Percentiles rank a stretch among this genome's conserved stretches.
These are phyloP conservation scores for Solea solea DNA, from an alignment of 2,113 vertebrate genomes.

Conservation along the genomic window DNA sequence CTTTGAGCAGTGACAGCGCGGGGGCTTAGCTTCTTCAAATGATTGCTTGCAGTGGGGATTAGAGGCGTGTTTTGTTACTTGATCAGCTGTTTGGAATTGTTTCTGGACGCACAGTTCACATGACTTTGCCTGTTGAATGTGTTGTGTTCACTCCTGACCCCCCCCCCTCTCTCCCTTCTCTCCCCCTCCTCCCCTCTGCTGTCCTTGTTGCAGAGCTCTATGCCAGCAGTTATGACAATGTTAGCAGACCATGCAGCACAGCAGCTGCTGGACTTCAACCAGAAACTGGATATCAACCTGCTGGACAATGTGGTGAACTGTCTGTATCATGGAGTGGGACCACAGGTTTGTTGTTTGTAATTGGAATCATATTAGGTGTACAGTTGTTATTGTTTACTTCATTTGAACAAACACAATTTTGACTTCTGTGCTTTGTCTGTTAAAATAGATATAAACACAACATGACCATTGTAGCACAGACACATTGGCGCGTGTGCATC, in stretches of 20 bases:
- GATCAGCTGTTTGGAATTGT: slow-evolving; percentile 73
- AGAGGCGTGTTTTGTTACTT: slow-evolving; percentile 33
- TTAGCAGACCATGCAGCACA: slow-evolving; percentile 99
- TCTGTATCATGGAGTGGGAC: slow-evolving; percentile 98
- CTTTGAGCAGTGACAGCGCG: slow-evolving; percentile 24
- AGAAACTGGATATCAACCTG: slow-evolving; percentile 99
- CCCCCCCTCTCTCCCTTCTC: slow-evolving; percentile 40
- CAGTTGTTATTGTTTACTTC: background rate
- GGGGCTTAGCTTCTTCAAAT: slow-evolving; percentile 35
- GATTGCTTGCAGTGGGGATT: slow-evolving; percentile 32
- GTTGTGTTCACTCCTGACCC: slow-evolving; percentile 59
- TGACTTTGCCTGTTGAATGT: slow-evolving; percentile 73
- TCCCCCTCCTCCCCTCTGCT: slow-evolving; percentile 52
- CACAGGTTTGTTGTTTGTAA: slow-evolving; percentile 86
- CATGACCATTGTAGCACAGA: no score
- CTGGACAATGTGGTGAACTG: slow-evolving; percentile 99
- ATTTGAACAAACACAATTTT: no score
- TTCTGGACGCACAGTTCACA: slow-evolving; percentile 70
- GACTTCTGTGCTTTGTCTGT: no score
- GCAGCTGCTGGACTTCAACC: slow-evolving; percentile 99
- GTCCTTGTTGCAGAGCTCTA: slow-evolving; percentile 95
- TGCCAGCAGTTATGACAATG: slow-evolving; percentile 99
- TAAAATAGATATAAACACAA: no score
- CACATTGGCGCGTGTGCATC: no score
- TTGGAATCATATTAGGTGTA: background rate